Percentiles rank a stretch among this genome's conserved stretches.
Evolutionary conservation across 1,140 invertebrate species (phyloP).

Genomic region (Arctopsyche grandis): DNA sequence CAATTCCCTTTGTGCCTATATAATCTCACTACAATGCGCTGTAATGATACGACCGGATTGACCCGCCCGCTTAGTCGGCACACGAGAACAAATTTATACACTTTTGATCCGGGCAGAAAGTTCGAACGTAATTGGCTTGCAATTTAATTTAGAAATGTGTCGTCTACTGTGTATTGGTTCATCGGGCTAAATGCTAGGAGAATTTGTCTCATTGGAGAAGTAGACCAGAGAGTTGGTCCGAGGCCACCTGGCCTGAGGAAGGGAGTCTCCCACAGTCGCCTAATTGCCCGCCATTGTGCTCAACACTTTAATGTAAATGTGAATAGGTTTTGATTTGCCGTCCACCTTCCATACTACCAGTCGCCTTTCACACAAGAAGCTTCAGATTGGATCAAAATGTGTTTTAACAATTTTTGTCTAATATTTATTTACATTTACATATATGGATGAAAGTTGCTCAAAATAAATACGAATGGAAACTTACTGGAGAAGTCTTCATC

Average conservation of each 20-base stretch:
- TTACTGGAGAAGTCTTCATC: too few relatives aligned
- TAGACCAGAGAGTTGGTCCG: background rate
- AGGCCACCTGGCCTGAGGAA: slow-evolving; percentile 32
- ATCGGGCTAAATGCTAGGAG: too few relatives aligned
- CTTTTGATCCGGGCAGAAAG: too few relatives aligned
- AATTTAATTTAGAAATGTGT: background rate
- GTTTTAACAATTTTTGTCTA: background rate
- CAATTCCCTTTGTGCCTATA: slow-evolving; percentile 19
- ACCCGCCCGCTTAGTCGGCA: too few relatives aligned
- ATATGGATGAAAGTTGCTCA: too few relatives aligned
- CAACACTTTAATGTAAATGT: slow-evolving; percentile 53
- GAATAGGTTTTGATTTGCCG: slow-evolving; percentile 55
- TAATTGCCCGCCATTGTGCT: slow-evolving; percentile 54
- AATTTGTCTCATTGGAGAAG: background rate
- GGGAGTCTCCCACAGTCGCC: slow-evolving; percentile 31
- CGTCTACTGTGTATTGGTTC: too few relatives aligned
- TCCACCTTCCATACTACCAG: slow-evolving; percentile 32
- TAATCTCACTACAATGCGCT: slow-evolving; percentile 13
- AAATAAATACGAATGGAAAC: too few relatives aligned
- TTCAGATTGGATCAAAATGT: background rate
- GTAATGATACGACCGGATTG: slow-evolving; percentile 14
- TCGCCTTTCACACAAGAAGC: slow-evolving; percentile 7
- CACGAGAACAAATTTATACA: too few relatives aligned
- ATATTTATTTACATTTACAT: too few relatives aligned
- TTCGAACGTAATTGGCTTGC: background rate